These are phyloP conservation scores for Aphyosemion australe DNA, from an alignment of 2,113 vertebrate species.

Conservation along the genomic window DNA sequence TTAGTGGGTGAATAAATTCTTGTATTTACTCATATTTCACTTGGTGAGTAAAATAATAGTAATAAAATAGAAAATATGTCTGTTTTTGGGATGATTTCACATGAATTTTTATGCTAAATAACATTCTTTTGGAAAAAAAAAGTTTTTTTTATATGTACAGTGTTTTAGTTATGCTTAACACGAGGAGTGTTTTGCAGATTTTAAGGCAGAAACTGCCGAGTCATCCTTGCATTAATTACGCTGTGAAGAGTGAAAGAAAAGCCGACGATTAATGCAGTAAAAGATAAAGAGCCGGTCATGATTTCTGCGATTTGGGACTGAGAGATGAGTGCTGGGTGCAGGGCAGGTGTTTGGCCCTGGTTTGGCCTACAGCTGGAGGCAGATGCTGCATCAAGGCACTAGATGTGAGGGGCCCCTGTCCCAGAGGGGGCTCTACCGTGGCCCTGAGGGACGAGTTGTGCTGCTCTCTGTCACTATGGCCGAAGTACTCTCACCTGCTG, in stretches of 20 bases:
- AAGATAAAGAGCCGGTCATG: constrained; percentile 15
- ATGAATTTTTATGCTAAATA: constrained; percentile 61
- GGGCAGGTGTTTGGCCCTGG: constrained; percentile 76
- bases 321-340: constrained; percentile 63
- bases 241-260: constrained; percentile 27
- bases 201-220: constrained; percentile 78
- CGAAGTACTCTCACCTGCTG: constrained; percentile 82
- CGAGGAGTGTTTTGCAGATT: constrained; percentile 55
- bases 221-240: constrained; percentile 46
- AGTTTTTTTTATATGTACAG: constrained; percentile 58
- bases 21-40: constrained; percentile 1
- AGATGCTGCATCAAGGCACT: constrained; percentile 94
- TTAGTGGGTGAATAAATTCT: constrained; percentile 12
- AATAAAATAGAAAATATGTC: constrained; percentile 60
- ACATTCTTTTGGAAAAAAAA: constrained; percentile 76
- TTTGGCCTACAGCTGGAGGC: constrained; percentile 76
- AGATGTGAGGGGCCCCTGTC: constrained; percentile 84
- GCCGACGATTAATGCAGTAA: not conserved
- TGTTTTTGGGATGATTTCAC: constrained; percentile 60
- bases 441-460: constrained; percentile 64
- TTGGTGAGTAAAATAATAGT: too few relatives aligned
- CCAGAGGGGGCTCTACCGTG: constrained; percentile 62
- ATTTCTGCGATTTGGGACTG: constrained; percentile 26
- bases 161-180: constrained; percentile 29
- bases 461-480: constrained; percentile 74